Base-by-base conservation (phyloP, 2,113 vertebrate species). In the Cynocephalus volans region DNA sequence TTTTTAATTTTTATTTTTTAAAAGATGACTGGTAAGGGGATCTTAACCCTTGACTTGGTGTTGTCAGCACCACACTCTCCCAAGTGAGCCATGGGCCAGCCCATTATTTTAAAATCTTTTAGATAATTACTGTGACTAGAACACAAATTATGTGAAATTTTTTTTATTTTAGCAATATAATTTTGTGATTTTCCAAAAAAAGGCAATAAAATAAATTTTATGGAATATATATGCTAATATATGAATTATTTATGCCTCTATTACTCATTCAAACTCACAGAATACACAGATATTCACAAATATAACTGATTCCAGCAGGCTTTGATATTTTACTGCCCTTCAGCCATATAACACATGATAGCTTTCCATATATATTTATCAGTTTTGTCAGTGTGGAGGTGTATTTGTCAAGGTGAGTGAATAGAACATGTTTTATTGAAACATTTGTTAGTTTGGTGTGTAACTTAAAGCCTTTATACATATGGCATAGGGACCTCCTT, bases 141-240 rank as follows among this genome's bases (percentile, higher is more conserved):
- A 77, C 45, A 89, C 18, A 70, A 84, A 62, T 89, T 36, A 84
- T n/a, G 23, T 89, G 64, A 79, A 62, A 23, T 28, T 70, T 93
- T 52, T 64, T n/a, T n/a, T 9, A 84, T 64, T 62, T 45, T 64
- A 24, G 45, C 60, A 72, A 19, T 14, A 72, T 89, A 84, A 69
- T 83, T 83, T 72, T 65, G 41, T 96, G 80, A 90, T 45, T 79
- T 89, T 85, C 14, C 45, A 90, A 90, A 93, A 67, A 90, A 90
- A 96, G 91, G 56, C 45, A 89, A 93, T 70, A 72, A 80, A 79
- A 79, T 67, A 24, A 28, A 45, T 52, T 67, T 82, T 77, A 58
- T 77, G 70, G 31, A 76, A 48, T 62, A 50, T 31, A 50, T 89
- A 65, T 56, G 75, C 45, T 85, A 73, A 73, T 80, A 52, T 54